phyloP scores from a whole-genome alignment of 37 sponge, comb jelly and placozoan species.

The Lycopodina hypogea region DNA sequence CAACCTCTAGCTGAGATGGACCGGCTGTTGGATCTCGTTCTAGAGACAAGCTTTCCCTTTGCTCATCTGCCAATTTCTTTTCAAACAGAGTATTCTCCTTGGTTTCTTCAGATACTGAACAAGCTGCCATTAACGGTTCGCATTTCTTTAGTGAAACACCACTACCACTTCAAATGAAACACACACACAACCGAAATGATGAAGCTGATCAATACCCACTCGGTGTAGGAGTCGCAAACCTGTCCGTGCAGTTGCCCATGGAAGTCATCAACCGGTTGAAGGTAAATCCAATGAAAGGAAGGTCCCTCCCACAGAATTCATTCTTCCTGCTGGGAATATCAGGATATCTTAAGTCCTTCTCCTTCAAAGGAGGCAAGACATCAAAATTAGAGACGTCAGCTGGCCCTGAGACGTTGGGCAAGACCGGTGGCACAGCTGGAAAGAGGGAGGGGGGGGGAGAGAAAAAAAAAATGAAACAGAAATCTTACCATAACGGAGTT shows the following conservation, averaged over 20 bases:
- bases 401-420: constrained; percentile 58
- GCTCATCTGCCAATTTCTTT: constrained; percentile 31
- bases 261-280: constrained; percentile 39
- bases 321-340: background rate
- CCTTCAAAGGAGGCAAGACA: constrained; percentile 35
- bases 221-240: background rate
- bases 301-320: constrained; percentile 59
- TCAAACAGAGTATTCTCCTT: constrained; percentile 31
- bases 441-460: background rate
- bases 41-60: constrained; percentile 36
- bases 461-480: no score
- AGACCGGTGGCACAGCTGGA: constrained; percentile 68
- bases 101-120: background rate
- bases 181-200: no score
- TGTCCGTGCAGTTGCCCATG: background rate
- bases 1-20: constrained; percentile 55
- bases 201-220: background rate
- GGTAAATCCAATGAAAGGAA: constrained; percentile 94
- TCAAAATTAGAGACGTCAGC: constrained; percentile 90
- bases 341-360: background rate
- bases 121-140: background rate
- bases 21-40: constrained; percentile 59
- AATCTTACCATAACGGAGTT: no score
- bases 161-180: background rate
- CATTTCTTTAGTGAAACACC: background rate